A percentile compares a stretch with the other conserved stretches of the same genome.
Conservation (phyloP, 2,888 invertebrate species). For the Mythimna impura region DNA sequence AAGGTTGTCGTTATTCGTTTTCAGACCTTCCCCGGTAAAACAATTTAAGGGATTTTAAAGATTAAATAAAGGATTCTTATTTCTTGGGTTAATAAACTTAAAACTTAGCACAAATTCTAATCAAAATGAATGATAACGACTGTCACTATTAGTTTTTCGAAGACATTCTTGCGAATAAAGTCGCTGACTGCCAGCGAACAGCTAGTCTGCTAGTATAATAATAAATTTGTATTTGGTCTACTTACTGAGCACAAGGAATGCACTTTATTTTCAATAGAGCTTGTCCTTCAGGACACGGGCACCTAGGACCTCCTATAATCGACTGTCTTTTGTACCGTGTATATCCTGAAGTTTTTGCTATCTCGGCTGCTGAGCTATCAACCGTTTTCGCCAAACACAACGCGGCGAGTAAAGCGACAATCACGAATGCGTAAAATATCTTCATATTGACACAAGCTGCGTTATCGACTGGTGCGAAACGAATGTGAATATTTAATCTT, state of each 20-base stretch:
- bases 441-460: slow-evolving; percentile 22
- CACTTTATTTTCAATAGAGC: neutral
- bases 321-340: slow-evolving; percentile 5
- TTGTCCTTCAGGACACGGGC: slow-evolving; percentile 18
- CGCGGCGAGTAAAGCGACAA: neutral
- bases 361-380: neutral
- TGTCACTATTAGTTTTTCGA: no score
- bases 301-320: neutral
- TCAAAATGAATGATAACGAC: no score
- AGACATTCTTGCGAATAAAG: no score
- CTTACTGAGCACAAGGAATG: slow-evolving; percentile 28
- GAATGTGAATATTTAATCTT: slow-evolving; percentile 10
- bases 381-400: neutral
- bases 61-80: no score
- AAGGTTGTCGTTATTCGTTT: no score
- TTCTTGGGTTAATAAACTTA: no score
- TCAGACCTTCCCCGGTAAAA: no score
- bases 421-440: neutral
- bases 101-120: no score
- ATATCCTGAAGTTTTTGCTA: neutral
- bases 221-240: neutral
- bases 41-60: no score
- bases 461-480: neutral
- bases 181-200: no score
- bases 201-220: no score